These are phyloP conservation scores for Sclerurus mexicanus DNA, from an alignment of 2,113 vertebrate species.

Conservation along the genomic window DNA sequence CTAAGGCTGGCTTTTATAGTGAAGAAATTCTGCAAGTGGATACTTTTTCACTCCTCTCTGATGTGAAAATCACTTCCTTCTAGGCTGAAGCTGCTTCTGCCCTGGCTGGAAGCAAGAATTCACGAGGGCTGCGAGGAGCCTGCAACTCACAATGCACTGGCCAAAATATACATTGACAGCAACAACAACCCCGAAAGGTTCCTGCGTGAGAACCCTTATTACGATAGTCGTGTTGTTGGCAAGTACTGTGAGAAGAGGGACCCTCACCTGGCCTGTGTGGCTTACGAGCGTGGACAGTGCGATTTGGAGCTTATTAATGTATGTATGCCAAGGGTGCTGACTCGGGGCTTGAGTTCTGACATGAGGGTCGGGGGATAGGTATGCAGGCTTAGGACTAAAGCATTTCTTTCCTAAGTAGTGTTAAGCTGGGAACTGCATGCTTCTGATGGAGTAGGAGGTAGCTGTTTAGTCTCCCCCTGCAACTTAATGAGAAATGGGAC, in stretches of 20 bases:
- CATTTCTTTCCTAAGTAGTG: background rate
- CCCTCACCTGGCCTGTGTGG: constrained; percentile 95
- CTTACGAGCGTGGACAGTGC: constrained; percentile 95
- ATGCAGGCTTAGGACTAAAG: background rate
- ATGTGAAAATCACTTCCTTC: background rate
- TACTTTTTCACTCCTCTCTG: background rate
- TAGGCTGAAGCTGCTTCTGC: constrained; percentile 94
- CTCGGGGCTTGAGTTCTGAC: fast-evolving
- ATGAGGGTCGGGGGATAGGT: background rate
- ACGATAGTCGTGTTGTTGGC: constrained; percentile 95
- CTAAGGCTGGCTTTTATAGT: background rate
- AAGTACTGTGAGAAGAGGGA: constrained; percentile 99
- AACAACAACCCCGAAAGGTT: constrained; percentile 98
- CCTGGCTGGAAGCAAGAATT: constrained; percentile 96
- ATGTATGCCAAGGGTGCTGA: constrained; percentile 45
- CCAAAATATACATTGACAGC: constrained; percentile 98
- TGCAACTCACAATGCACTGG: constrained; percentile 95
- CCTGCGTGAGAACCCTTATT: constrained; percentile 94
- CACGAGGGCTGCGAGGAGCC: constrained; percentile 97
- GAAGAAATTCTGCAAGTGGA: background rate
- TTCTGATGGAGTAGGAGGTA: background rate
- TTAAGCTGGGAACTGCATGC: background rate
- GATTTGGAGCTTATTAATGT: constrained; percentile 97
- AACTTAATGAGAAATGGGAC: background rate
- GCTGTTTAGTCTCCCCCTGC: background rate